Conservation (phyloP, 2,888 invertebrate genomes). For the Magallana nippona region DNA sequence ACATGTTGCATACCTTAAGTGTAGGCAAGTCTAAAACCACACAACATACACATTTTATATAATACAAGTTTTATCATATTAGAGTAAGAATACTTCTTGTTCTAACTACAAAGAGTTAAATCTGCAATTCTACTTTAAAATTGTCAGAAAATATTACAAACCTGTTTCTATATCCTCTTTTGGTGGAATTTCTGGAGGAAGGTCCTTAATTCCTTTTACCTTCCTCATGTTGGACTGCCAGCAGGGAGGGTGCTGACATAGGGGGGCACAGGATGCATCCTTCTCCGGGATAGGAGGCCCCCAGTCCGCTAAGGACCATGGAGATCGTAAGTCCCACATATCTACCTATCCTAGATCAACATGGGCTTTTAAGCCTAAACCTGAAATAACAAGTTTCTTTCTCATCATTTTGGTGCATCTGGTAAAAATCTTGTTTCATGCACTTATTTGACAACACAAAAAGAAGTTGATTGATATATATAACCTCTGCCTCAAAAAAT, state of each 20-base stretch:
- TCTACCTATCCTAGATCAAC: not conserved
- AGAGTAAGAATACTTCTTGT: not conserved
- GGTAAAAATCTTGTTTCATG: too few species aligned
- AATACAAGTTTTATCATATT: not conserved
- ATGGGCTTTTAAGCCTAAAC: too few species aligned
- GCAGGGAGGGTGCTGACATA: conserved; percentile 75
- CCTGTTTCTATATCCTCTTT: conserved; percentile 60
- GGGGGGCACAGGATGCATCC: conserved; percentile 72
- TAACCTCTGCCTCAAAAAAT: too few species aligned
- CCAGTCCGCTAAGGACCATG: conserved; percentile 38
- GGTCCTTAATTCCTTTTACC: conserved; percentile 64
- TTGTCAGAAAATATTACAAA: conserved; percentile 38
- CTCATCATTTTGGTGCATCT: too few species aligned
- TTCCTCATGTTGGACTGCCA: conserved; percentile 70
- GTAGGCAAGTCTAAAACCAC: conserved; percentile 70
- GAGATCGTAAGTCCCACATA: conserved; percentile 45
- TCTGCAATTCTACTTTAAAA: too few species aligned
- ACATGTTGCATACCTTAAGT: conserved; percentile 71
- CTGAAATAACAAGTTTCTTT: too few species aligned
- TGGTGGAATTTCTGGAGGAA: conserved; percentile 47
- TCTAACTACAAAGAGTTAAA: too few species aligned
- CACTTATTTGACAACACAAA: too few species aligned
- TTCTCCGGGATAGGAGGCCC: conserved; percentile 42
- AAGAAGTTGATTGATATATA: too few species aligned
- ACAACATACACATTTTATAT: not conserved